Evolutionary conservation across 2,888 invertebrate genomes (phyloP), one percentile per base, ranked within the genome.

Genomic region (Lysandra coridon): DNA sequence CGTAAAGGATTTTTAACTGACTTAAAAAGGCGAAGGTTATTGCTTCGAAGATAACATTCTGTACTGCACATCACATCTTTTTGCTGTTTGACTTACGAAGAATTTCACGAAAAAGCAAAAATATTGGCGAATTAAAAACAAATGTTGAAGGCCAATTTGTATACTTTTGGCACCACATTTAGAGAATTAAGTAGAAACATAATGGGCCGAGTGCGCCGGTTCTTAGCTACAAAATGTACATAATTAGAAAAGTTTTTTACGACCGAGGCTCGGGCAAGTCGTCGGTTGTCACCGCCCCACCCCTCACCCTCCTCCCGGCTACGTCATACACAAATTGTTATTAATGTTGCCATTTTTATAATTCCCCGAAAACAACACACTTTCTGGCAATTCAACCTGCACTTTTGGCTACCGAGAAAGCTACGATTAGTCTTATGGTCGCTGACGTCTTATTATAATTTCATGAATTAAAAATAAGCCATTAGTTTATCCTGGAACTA

Each of bases 181-280:
- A 84, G 87, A 87, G 90, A 92, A 92, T 91, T 90, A 92, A 91
- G 90, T 91, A 89, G 90, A 89, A 92, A 92, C 91, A 91, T 92
- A 91, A 92, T 88, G 88, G 85, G 86, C 84, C 84, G 87, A 88
- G 88, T 88, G 87, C 84, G 84, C 81, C 86, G 87, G 86, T 88
- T 91, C 91, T 93, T 92, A 89, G 90, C 91, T 90, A 90, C 93
- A 90, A 92, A 94, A 93, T 93, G 90, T 91, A 91, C 90, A 92
- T 94, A 94, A 94, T 94, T 94, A 94, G 91, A 91, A 94, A 94
- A 94, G 93, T 94, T 94, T 94, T 76, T 93, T 93, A 93, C 89
- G 92, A 92, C 90, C 89, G 85, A 83, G 86, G 87, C 87, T 87
- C 84, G 89, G 88, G 85, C 88, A 89, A 91, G 90, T 89, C 90